These are phyloP conservation scores for Nemurella pictetii DNA, from an alignment of 2,888 invertebrate species.

Conservation along the genomic window DNA sequence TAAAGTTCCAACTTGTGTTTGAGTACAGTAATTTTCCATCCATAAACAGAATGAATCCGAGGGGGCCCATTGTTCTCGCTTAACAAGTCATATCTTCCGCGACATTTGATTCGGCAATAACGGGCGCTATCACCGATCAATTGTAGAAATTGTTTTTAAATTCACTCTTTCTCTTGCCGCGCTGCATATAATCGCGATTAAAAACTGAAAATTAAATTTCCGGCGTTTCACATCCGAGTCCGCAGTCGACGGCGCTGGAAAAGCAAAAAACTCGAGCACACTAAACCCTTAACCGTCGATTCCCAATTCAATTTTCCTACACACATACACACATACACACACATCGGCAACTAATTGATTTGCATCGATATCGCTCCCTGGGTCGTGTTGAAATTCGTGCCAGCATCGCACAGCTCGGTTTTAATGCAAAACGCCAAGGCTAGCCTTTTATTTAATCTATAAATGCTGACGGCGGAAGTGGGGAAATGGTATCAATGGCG, in stretches of 20 bases:
- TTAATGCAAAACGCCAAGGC: neutral
- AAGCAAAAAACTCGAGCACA: neutral
- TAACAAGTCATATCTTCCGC: too few species aligned
- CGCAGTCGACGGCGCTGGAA: neutral
- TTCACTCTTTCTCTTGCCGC: neutral
- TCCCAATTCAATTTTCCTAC: constrained; percentile 2
- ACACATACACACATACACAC: neutral
- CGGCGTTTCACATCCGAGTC: neutral
- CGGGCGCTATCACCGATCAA: too few species aligned
- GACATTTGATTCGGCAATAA: too few species aligned
- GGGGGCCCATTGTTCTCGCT: too few species aligned
- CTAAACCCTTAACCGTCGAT: neutral
- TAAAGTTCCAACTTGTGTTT: too few species aligned
- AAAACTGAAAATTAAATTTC: neutral
- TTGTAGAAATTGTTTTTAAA: neutral
- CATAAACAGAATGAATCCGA: too few species aligned
- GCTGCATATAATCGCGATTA: neutral
- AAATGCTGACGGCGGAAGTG: constrained; percentile 3
- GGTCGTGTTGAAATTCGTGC: neutral
- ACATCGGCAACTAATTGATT: constrained; percentile 1
- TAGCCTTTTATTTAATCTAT: neutral
- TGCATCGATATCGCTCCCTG: constrained; percentile 14
- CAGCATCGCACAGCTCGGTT: neutral
- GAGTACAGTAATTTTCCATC: too few species aligned
- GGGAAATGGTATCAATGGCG: neutral